A percentile compares a stretch with the other conserved stretches of the same genome.
Conservation (phyloP, 2,888 invertebrate species). For the Drosophila cognata region DNA sequence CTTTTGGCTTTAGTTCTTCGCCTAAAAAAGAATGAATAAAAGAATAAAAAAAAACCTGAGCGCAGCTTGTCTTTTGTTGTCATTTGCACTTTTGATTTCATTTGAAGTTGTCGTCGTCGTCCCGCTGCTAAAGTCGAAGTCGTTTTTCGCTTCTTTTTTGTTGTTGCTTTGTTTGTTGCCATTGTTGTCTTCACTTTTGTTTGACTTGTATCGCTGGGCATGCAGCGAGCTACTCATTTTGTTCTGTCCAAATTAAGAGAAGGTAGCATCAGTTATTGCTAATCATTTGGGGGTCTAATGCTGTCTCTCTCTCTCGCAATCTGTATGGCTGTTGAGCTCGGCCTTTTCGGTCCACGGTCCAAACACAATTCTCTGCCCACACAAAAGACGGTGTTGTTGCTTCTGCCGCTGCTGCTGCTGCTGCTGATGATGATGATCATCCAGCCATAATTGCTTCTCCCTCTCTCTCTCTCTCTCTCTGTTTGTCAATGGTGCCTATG, state of each 20-base stretch:
- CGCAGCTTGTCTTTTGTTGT: conserved; percentile 72
- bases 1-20: conserved; percentile 19
- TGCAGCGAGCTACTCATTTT: conserved; percentile 27
- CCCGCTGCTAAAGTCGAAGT: conserved; percentile 39
- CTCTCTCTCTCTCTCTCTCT: conserved; percentile 4
- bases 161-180: conserved; percentile 17
- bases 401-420: conserved; percentile 6
- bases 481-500: background rate
- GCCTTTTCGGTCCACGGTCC: conserved; percentile 46
- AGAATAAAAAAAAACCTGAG: conserved; percentile 27
- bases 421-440: conserved; percentile 44
- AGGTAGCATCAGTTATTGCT: conserved; percentile 45
- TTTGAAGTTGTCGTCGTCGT: conserved; percentile 65
- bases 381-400: conserved; percentile 45
- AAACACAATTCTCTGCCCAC: conserved; percentile 56
- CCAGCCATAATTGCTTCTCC: conserved; percentile 17
- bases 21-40: conserved; percentile 8
- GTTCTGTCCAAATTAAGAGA: conserved; percentile 29
- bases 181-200: conserved; percentile 43
- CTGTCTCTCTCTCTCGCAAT: background rate
- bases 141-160: conserved; percentile 53
- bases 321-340: conserved; percentile 11
- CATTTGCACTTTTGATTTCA: conserved; percentile 80
- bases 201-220: conserved; percentile 63
- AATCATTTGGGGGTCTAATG: conserved; percentile 37